Conservation (phyloP, 1,140 invertebrate genomes). For the Cotesia glomerata region DNA sequence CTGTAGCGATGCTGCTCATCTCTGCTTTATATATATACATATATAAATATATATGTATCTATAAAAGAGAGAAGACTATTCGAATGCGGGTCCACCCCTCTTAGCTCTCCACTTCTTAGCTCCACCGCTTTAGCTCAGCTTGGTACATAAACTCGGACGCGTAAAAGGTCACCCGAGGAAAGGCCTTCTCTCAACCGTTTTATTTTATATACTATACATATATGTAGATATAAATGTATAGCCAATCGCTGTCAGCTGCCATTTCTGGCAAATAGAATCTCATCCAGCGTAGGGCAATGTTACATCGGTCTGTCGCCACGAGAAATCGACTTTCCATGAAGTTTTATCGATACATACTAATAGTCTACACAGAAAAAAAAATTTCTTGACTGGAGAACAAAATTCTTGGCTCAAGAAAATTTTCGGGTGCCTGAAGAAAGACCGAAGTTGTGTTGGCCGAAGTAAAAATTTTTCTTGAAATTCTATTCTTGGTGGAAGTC, state of each 20-base stretch:
- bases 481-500: too few species aligned
- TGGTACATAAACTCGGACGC: constrained; percentile 33
- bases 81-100: constrained; percentile 35
- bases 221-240: neutral
- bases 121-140: constrained; percentile 14
- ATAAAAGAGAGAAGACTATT: constrained; percentile 19
- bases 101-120: constrained; percentile 13
- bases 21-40: neutral
- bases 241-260: constrained; percentile 25
- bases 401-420: too few species aligned
- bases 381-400: too few species aligned
- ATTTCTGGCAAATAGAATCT: constrained; percentile 34
- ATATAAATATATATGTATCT: neutral
- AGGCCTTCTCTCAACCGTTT: constrained; percentile 26
- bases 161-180: constrained; percentile 36
- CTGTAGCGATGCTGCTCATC: neutral
- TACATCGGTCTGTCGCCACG: constrained; percentile 15
- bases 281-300: constrained; percentile 19
- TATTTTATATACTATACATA: neutral
- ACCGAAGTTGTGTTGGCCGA: too few species aligned
- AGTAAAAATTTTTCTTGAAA: too few species aligned
- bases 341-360: neutral
- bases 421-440: too few species aligned
- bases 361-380: too few species aligned
- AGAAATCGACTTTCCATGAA: constrained; percentile 32